Evolutionary conservation across 2,797 vertebrate species (phyloP).

Genomic region (Aplochiton taeniatus): DNA sequence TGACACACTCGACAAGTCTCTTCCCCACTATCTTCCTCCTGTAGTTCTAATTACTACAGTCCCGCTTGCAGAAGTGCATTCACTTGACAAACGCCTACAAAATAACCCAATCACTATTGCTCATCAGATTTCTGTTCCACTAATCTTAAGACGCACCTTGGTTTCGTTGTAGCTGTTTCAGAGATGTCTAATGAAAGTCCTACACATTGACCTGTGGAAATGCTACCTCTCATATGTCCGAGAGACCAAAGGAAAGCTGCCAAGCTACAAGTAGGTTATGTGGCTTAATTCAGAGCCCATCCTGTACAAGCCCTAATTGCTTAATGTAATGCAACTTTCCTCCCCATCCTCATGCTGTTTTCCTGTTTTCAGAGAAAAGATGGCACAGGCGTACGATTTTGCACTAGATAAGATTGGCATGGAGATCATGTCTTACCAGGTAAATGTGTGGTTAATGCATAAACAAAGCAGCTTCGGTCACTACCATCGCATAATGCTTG

Average conservation of each 20-base stretch:
- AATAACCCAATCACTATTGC: no score
- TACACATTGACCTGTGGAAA: constrained; percentile 99
- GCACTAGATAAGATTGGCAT: constrained; percentile 99
- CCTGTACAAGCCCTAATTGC: no score
- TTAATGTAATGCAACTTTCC: no score
- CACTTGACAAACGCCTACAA: no score
- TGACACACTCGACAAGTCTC: no score
- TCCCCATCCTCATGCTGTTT: not conserved
- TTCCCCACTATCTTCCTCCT: no score
- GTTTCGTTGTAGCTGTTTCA: constrained; percentile 89
- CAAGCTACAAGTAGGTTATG: constrained; percentile 96
- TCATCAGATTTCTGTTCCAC: no score
- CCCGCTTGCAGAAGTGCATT: no score
- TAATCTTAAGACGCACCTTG: not conserved
- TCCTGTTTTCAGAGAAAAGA: constrained; percentile 89
- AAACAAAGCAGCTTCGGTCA: no score
- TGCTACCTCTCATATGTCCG: constrained; percentile 98
- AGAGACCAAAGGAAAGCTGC: constrained; percentile 99
- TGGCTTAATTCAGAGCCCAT: no score
- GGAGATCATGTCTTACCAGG: constrained; percentile 99
- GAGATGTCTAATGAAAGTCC: constrained; percentile 99
- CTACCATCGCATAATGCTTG: not conserved
- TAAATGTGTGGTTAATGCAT: constrained; percentile 48
- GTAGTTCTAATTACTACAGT: no score
- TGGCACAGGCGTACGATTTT: constrained; percentile 99